These are phyloP conservation scores for Pterobdella sp. DNA, from an alignment of 2,888 invertebrate species.

Conservation along the genomic window DNA sequence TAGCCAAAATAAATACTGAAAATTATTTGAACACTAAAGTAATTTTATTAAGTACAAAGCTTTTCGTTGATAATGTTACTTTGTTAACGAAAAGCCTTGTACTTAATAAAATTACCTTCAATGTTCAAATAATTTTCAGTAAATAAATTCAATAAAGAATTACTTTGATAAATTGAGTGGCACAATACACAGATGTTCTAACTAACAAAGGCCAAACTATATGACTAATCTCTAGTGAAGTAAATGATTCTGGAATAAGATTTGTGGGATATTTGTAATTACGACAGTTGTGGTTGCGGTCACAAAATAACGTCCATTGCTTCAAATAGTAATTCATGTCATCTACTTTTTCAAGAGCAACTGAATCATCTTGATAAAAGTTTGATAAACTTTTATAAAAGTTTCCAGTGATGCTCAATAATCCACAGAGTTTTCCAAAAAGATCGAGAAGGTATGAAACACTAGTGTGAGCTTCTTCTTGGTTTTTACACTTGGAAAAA, in stretches of 20 bases:
- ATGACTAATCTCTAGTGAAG: background rate
- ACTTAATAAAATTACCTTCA: no score
- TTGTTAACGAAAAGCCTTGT: no score
- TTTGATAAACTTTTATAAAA: background rate
- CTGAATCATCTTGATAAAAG: slow-evolving; percentile 4
- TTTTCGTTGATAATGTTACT: no score
- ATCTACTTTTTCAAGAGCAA: slow-evolving; percentile 11
- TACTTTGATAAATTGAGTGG: slow-evolving; percentile 23
- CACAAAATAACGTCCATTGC: slow-evolving; percentile 20
- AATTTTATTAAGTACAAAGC: no score
- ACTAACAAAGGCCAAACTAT: slow-evolving; percentile 26
- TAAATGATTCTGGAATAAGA: slow-evolving; percentile 10
- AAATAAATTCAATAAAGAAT: no score
- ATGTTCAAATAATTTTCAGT: no score
- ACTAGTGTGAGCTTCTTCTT: background rate
- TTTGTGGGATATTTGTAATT: slow-evolving; percentile 23
- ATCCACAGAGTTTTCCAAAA: slow-evolving; percentile 18
- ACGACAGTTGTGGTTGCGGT: slow-evolving; percentile 17
- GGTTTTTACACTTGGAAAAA: background rate
- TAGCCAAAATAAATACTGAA: no score
- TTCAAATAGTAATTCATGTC: slow-evolving; percentile 22
- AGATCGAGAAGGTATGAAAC: slow-evolving; percentile 15
- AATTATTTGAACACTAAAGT: no score
- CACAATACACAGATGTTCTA: slow-evolving; percentile 24
- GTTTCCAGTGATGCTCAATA: slow-evolving; percentile 9